Conservation (phyloP, 2,797 vertebrate species). For the Babyrousa celebensis region DNA sequence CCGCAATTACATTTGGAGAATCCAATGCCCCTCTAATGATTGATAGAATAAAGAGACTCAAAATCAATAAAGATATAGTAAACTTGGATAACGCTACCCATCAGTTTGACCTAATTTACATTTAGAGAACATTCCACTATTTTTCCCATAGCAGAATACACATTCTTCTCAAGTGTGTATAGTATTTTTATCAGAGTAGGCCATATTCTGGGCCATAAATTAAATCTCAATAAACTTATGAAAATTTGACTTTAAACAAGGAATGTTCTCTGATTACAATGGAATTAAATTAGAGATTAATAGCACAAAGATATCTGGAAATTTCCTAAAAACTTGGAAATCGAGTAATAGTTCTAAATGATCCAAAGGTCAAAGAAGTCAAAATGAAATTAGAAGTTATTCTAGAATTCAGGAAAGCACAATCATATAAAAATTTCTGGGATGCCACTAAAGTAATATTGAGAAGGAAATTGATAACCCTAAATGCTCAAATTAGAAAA, state of each 20-base stretch:
- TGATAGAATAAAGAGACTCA: background rate
- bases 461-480: background rate
- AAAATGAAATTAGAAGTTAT: background rate
- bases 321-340: background rate
- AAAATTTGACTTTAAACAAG: background rate
- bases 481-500: background rate
- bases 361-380: background rate
- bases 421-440: background rate
- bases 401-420: background rate
- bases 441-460: background rate
- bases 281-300: conserved; percentile 4
- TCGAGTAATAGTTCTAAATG: background rate
- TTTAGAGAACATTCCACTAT: background rate
- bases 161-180: background rate
- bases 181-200: background rate
- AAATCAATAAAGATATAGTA: background rate
- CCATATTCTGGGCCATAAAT: background rate
- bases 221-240: background rate
- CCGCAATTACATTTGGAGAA: background rate
- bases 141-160: background rate
- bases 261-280: background rate
- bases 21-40: background rate
- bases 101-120: background rate
- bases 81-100: background rate
- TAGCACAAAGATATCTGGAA: background rate